Percentiles rank a stretch among this genome's conserved stretches.
phyloP scores from a whole-genome alignment of 2,888 invertebrate genomes.

The Cryptus armator region DNA sequence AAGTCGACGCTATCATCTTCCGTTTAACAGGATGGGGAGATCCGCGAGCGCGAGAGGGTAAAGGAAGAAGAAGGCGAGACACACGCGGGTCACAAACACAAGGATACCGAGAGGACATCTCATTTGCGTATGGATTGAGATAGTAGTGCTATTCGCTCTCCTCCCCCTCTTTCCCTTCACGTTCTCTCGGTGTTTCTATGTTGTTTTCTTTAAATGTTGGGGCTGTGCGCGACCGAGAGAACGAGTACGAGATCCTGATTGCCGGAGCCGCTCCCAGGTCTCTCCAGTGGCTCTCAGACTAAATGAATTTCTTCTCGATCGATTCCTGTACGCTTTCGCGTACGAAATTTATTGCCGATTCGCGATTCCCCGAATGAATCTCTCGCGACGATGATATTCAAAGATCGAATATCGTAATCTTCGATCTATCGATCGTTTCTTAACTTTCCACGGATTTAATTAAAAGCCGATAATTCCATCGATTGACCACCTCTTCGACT shows the following conservation, averaged over 20 bases:
- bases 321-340: not conserved
- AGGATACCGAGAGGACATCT: constrained; percentile 75
- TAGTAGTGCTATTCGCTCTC: constrained; percentile 76
- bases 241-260: constrained; percentile 80
- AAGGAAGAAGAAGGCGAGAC: not conserved
- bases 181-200: constrained; percentile 62
- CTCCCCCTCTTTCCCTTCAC: constrained; percentile 33
- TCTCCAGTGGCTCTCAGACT: constrained; percentile 67
- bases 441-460: not conserved
- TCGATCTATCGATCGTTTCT: not conserved
- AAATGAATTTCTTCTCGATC: constrained; percentile 4
- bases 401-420: not conserved
- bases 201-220: constrained; percentile 76
- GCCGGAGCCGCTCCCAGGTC: constrained; percentile 77
- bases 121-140: constrained; percentile 84
- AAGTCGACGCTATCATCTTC: constrained; percentile 27
- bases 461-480: not conserved
- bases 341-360: not conserved
- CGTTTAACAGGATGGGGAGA: constrained; percentile 11
- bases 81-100: constrained; percentile 55
- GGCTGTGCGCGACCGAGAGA: constrained; percentile 70
- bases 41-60: not conserved
- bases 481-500: constrained; percentile 75
- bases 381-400: no score
- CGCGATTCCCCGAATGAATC: not conserved